Conservation (phyloP, 2,797 vertebrate genomes). For the Gallinago stenura region DNA sequence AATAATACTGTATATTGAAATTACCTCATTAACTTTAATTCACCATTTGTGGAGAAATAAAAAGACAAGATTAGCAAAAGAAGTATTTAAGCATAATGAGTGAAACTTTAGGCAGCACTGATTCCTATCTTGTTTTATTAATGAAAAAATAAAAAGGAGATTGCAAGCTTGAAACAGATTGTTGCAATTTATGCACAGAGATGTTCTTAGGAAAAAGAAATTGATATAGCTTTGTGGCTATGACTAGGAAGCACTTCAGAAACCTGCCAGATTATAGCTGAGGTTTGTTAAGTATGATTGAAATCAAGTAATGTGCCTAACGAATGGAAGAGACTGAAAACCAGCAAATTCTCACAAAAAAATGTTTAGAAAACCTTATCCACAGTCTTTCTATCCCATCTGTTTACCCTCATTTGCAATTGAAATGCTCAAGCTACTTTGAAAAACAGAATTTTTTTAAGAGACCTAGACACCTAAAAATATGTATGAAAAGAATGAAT, state of each 20-base stretch:
- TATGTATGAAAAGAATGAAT: background rate
- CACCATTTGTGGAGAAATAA: background rate
- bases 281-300: background rate
- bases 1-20: background rate
- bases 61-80: background rate
- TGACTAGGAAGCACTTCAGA: background rate
- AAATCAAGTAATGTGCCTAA: background rate
- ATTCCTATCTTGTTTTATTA: background rate
- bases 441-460: background rate
- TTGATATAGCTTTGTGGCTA: background rate
- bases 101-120: background rate
- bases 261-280: background rate
- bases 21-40: background rate
- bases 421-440: background rate
- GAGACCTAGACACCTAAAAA: background rate
- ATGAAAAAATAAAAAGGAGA: background rate
- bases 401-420: conserved; percentile 14
- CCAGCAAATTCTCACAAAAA: background rate
- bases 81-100: background rate
- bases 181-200: background rate
- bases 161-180: background rate
- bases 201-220: background rate
- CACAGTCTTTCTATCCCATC: background rate
- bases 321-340: background rate
- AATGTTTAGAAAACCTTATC: background rate